Evolutionary conservation across 2,797 vertebrate species (phyloP), one percentile per base, ranked within the genome.

Genomic region (Antrozous pallidus): DNA sequence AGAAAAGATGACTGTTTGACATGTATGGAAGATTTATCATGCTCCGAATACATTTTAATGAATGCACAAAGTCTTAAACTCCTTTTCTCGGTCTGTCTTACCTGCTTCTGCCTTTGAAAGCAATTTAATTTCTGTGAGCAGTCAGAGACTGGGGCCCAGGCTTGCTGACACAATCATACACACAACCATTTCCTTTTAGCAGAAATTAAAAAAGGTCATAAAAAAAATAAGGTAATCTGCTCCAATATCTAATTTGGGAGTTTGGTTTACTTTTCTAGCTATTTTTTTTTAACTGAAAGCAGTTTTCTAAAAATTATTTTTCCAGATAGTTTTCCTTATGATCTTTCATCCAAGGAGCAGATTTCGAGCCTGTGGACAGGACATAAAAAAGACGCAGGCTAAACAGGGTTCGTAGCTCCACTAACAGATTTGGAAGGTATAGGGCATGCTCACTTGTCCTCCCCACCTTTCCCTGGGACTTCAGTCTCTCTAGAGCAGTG

Each of bases 1-100:
- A 97, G 96, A 96, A 98, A 98, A 95, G 49, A 97, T 20, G 61
- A 20, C 93, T 91, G 85, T 90, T 96, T 96, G 96, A 98, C 90
- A 95, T 88, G n/a, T 33, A 56, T 28, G 61, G 85, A 90, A 97
- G 97, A 98, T 97, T 97, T 98, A 97, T 97, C 96, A 78, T 94
- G 95, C 70, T 94, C 96, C 87, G 97, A 94, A 97, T 97, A 95
- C 31, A 74, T 97, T 97, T 97, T 97, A 98, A 98, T 96, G 96
- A 98, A 97, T 61, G 51, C 61, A 67, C 94, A 97, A 69, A 77
- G 80, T 93, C 97, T 97, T 75, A 51, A 96, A 93, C 67, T 83
- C 70, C 87, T 79, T 94, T 93, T 94, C 85, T 84, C 83, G 94
- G 83, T 84, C 79, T 90, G 67, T 91, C 92, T 42, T 79, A 58